phyloP scores from a whole-genome alignment of 1,140 invertebrate genomes.

The Eulimnadia texana region DNA sequence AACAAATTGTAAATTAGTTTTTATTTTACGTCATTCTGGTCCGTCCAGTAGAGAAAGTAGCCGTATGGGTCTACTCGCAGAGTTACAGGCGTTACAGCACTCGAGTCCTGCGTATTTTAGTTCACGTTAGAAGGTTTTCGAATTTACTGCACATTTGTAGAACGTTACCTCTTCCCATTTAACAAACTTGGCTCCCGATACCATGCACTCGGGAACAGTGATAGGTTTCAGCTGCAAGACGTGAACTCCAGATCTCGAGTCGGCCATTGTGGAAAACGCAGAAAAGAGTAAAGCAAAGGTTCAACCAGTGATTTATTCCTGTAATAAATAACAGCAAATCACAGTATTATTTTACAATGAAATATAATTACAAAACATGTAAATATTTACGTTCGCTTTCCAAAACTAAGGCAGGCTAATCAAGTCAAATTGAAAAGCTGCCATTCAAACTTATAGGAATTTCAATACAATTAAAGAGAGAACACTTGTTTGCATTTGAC shows the following conservation, averaged over 20 bases:
- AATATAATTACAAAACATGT: no score
- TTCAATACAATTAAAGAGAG: no score
- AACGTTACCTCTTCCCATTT: constrained; percentile 88
- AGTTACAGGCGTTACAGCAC: constrained; percentile 70
- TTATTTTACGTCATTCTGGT: constrained; percentile 59
- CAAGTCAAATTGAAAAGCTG: no score
- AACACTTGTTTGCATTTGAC: no score
- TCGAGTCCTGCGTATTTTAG: constrained; percentile 53
- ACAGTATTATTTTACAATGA: no score
- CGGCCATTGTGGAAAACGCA: no score
- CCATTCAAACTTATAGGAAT: no score
- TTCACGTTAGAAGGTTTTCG: constrained; percentile 9
- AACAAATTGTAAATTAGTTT: neutral
- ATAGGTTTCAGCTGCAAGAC: constrained; percentile 48
- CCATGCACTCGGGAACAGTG: constrained; percentile 64
- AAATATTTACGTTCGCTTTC: no score
- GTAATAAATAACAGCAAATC: no score
- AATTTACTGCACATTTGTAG: neutral
- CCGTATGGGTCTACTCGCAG: constrained; percentile 76
- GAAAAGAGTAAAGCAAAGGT: no score
- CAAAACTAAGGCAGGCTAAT: no score
- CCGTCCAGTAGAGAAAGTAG: constrained; percentile 81
- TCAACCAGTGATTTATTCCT: no score
- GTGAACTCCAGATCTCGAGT: constrained; percentile 40
- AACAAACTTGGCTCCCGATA: constrained; percentile 85